Evolutionary conservation across 2,113 vertebrate genomes (phyloP).

Genomic region (Poeciliopsis retropinna): DNA sequence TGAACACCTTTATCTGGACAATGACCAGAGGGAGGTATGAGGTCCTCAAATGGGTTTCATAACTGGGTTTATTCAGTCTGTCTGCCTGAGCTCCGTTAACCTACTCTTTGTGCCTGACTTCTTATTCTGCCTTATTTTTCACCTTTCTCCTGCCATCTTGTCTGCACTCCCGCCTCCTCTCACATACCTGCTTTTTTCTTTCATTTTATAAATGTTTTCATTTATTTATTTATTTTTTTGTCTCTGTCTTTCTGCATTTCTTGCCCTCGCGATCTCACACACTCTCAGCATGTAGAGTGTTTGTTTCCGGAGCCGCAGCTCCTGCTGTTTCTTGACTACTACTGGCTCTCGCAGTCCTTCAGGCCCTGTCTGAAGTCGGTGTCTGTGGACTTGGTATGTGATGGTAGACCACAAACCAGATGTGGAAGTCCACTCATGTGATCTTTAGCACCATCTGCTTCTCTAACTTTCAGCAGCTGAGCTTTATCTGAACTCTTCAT

Average conservation of each 20-base stretch:
- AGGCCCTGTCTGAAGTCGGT: constrained; percentile 88
- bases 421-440: constrained; percentile 32
- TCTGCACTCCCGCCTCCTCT: constrained; percentile 23
- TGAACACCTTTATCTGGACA: constrained; percentile 95
- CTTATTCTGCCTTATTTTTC: constrained; percentile 40
- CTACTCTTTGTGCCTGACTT: constrained; percentile 45
- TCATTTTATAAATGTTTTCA: constrained; percentile 20
- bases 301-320: constrained; percentile 87
- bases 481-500: constrained; percentile 13
- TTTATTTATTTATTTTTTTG: constrained; percentile 17
- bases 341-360: constrained; percentile 89
- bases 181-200: constrained; percentile 48
- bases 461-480: constrained; percentile 12
- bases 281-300: constrained; percentile 86
- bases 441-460: constrained; percentile 17
- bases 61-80: constrained; percentile 15
- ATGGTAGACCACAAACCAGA: constrained; percentile 55
- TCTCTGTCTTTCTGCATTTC: constrained; percentile 55
- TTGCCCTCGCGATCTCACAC: constrained; percentile 48
- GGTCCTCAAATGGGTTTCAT: not conserved
- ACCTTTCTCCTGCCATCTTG: constrained; percentile 35
- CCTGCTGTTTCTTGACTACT: constrained; percentile 89
- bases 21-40: constrained; percentile 96
- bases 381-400: constrained; percentile 89
- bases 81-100: constrained; percentile 14